Base-by-base conservation (phyloP, 2,888 invertebrate species). In the Tetragonula carbonaria region DNA sequence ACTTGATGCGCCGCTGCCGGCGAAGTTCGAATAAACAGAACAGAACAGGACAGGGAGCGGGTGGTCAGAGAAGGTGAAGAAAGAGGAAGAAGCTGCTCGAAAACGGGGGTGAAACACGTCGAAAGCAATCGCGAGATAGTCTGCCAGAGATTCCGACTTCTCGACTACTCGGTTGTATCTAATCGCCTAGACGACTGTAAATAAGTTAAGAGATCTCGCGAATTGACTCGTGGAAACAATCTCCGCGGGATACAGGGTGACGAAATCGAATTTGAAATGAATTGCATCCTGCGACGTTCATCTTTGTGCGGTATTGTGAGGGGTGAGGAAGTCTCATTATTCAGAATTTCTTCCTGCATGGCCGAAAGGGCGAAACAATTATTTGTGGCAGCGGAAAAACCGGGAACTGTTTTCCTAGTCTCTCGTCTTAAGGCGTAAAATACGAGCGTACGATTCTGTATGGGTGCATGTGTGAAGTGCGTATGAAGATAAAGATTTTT, bases 171-270 rank as follows among this genome's bases (percentile, higher is more conserved):
- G 8, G 8, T 8, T 45, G 45, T 45, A 8, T 45, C 51, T 0
- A 59, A 8, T 14, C 16, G 68, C n/a, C 38, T 33, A 77, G 8
- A 6, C 16, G 71, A 63, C 70, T 38, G 62, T 78, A 76, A 86
- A 85, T 80, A 86, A 85, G 82, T 87, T 72, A 85, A 59, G 63
- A 66, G 74, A 75, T 82, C 67, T 82, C 76, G 62, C 74, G 74
- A 73, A 68, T 23, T 53, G 78, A 67, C 74, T 82, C 77, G 59
- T 72, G 59, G 72, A 78, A 86, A 86, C 71, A 70, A 78, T 80
- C 75, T n/a, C 59, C 8, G 6, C 28, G 45, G n/a, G 73, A 57
- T 63, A 62, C 72, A 74, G 57, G 33, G 28, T n/a, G 6, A 13
- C 51, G 51, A 68, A 14, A n/a, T n/a, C n/a, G n/a, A n/a, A n/a